Evolutionary conservation across 2,888 invertebrate species (phyloP), one percentile per base, ranked within the genome.

Genomic region (Cantharis nigra): DNA sequence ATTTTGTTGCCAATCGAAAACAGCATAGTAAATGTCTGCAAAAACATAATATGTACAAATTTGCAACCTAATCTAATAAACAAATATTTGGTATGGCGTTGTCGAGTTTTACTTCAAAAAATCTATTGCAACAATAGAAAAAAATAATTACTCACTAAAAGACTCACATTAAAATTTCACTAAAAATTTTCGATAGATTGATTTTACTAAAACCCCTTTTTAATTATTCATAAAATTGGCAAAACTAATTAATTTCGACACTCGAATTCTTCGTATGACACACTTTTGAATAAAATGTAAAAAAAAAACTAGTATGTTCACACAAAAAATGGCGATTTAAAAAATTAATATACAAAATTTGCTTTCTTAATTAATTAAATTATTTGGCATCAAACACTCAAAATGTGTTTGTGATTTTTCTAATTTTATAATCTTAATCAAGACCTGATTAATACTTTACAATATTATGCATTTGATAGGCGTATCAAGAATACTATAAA

Each of bases 321-420:
- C 65, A 23, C 65, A 67, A 18, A 67, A 65, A 67, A 67, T 67
- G 65, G 65, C 65, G 26, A 67, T 67, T 67, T 26, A 65, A 49
- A 49, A 49, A 67, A 67, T 67, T 67, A 67, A 67, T 67, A 67
- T 23, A 67, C 65, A 67, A 67, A 64, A 33, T 18, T 64, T 49
- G 49, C n/a, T 49, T 49, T 49, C 49, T 49, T 49, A 49, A 49
- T 75, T 75, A 71, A 69, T 78, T 78, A 78, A 76, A 76, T 70
- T 87, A 87, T 87, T 88, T 88, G 87, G 87, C 87, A 87, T 87
- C 87, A 86, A 86, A 85, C 79, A 81, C 81, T 82, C 83, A 85
- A 85, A 87, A 86, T 65, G 76, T 76, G 73, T 75, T 78, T 76
- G 74, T 74, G 70, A 79, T 76, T 80, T 80, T 77, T 71, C 71